Evolutionary conservation across 2,797 vertebrate species (phyloP), one percentile per base, ranked within the genome.

Genomic region (Apodemus agrarius): DNA sequence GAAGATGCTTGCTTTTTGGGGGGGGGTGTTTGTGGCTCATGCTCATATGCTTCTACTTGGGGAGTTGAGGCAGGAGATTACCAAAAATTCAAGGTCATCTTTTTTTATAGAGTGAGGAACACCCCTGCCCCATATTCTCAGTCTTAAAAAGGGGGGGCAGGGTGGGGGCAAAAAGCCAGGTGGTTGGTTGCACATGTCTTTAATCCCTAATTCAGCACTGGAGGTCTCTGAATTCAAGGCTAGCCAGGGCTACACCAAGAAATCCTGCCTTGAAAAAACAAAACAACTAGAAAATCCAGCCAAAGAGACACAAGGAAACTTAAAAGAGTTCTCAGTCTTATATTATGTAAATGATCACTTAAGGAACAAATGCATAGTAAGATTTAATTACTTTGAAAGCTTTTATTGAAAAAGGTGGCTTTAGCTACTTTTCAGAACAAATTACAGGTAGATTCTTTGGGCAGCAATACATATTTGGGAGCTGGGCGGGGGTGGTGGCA

Each of bases 371-470:
- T 78, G 21, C 19, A n/a, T 43, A 90, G 46, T 93, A n/a, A 91
- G 65, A 80, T 79, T 87, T 46, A 96, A 76, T 96, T 95, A 63
- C 52, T 97, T 95, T 93, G 69, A 40, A 94, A 89, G 29, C 49
- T 94, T 88, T 96, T 92, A 29, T 93, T 65, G 40, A 54, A 96
- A 85, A 79, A 82, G 21, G 40, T 83, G 54, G 57, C 17, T 31
- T 63, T 12, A 89, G 61, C 78, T 46, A 76, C n/a, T 59, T 94
- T 97, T 96, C 19, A 92, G 83, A 95, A 90, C 49, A 94, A 92
- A 80, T 49, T 91, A 37, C 29, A 82, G 54, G 40, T 88, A 92
- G n/a, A 78, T 83, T 46, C 24, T 89, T 54, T 86, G 81, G 86
- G 0, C 40, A 54, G 54, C 88, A 31, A 63, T 49, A 26, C 69